A percentile compares a stretch with the other conserved stretches of the same genome.
These are phyloP conservation scores for Drosophila lacertosa DNA, from an alignment of 1,140 invertebrate species.

Conservation along the genomic window DNA sequence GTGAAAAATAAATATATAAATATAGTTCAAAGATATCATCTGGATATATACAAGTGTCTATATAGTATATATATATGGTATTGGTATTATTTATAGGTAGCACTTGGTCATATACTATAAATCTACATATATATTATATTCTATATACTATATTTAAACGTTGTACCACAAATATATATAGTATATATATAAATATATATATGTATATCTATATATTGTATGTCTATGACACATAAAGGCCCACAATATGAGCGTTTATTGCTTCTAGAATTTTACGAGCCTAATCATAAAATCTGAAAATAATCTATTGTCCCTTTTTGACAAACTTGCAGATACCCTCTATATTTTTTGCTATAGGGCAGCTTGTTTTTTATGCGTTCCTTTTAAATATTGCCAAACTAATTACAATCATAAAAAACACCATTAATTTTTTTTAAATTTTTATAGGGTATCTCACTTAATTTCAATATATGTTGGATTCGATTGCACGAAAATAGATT, in stretches of 20 bases:
- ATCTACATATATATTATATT: conserved; percentile 10
- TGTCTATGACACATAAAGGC: conserved; percentile 19
- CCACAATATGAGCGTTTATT: conserved; percentile 43
- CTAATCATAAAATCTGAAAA: conserved; percentile 58
- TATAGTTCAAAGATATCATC: conserved; percentile 35
- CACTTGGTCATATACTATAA: conserved; percentile 53
- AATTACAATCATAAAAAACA: too few relatives aligned
- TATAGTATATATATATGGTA: conserved; percentile 11
- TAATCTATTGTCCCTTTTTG: conserved; percentile 1
- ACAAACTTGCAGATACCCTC: conserved; percentile 1
- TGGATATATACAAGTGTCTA: conserved; percentile 19
- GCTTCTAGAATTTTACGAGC: conserved; percentile 65
- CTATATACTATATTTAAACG: too few relatives aligned
- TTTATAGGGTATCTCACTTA: neutral
- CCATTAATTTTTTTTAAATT: too few relatives aligned
- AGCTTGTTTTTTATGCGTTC: too few relatives aligned
- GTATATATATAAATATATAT: conserved; percentile 2
- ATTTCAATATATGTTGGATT: conserved; percentile 49
- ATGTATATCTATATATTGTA: conserved; percentile 16
- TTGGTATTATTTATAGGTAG: conserved; percentile 71
- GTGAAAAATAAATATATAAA: conserved; percentile 59
- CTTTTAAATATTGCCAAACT: too few relatives aligned
- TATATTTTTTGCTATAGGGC: too few relatives aligned
- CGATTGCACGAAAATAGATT: conserved; percentile 40
- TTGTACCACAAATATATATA: conserved; percentile 48